A percentile compares a stretch with the other conserved stretches of the same genome.
Evolutionary conservation across 2,113 vertebrate species (phyloP).

Genomic region (Acanthisitta chloris): DNA sequence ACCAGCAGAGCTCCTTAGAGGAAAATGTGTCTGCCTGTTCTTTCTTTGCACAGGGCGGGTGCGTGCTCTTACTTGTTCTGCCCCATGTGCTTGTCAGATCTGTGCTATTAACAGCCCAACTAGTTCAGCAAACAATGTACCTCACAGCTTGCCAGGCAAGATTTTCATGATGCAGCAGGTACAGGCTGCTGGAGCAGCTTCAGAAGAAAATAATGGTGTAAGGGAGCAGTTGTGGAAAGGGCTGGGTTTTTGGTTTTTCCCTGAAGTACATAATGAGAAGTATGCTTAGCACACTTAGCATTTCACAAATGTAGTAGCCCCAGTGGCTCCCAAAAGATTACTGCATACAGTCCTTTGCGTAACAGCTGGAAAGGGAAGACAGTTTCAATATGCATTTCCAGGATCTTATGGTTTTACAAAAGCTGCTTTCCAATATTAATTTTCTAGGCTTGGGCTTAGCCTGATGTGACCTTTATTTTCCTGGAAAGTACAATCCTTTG

Average conservation of each 20-base stretch:
- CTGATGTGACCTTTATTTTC: background rate
- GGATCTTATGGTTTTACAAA: background rate
- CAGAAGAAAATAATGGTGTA: background rate
- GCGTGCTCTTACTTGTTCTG: background rate
- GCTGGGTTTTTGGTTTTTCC: background rate
- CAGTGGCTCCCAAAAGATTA: background rate
- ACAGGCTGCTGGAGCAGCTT: background rate
- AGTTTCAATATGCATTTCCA: background rate
- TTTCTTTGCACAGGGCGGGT: background rate
- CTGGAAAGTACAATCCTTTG: background rate
- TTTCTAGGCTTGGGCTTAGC: background rate
- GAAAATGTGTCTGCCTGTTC: background rate
- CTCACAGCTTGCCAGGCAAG: background rate
- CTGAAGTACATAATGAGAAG: background rate
- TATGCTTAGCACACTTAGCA: background rate
- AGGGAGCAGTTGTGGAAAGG: background rate
- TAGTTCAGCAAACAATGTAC: background rate
- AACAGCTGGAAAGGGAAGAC: background rate
- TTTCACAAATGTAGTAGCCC: background rate
- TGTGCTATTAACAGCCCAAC: background rate
- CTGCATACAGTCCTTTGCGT: background rate
- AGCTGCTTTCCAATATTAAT: background rate
- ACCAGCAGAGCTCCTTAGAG: background rate
- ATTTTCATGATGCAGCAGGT: background rate
- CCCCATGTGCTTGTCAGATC: background rate